A percentile compares a stretch with the other conserved stretches of the same genome.
Evolutionary conservation across 2,797 vertebrate genomes (phyloP).

Genomic region (Gambelia wislizenii): DNA sequence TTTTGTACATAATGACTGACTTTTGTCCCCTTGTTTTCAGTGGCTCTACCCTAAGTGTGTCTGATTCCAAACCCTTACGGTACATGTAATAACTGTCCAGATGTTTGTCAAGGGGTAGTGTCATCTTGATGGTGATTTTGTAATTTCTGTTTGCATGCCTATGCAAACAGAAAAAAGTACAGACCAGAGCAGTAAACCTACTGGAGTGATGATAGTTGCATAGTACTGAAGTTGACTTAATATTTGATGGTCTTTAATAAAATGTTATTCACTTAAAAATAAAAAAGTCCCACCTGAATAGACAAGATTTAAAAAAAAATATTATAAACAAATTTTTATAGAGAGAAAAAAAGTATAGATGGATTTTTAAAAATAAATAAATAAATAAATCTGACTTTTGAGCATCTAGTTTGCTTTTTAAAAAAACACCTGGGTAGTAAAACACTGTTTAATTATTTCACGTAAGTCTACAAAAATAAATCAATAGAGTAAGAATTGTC

Average conservation of each 20-base stretch:
- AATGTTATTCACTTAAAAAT: too few species aligned
- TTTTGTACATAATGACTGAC: background rate
- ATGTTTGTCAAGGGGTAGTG: constrained; percentile 29
- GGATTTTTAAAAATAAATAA: too few species aligned
- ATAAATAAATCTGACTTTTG: background rate
- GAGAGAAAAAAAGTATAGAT: too few species aligned
- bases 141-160: background rate
- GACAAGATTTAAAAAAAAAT: too few species aligned
- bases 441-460: background rate
- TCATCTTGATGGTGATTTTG: background rate
- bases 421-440: background rate
- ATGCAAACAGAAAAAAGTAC: background rate
- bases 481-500: background rate
- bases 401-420: background rate
- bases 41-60: background rate
- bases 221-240: background rate
- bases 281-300: too few species aligned
- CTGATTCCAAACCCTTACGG: background rate
- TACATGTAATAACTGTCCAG: constrained; percentile 45
- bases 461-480: background rate
- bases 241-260: background rate
- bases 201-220: background rate
- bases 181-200: background rate
- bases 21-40: background rate
- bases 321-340: too few species aligned